A percentile compares a stretch with the other conserved stretches of the same genome.
These are phyloP conservation scores for Metallyticus violacea DNA, from an alignment of 2,888 invertebrate genomes.

Conservation along the genomic window DNA sequence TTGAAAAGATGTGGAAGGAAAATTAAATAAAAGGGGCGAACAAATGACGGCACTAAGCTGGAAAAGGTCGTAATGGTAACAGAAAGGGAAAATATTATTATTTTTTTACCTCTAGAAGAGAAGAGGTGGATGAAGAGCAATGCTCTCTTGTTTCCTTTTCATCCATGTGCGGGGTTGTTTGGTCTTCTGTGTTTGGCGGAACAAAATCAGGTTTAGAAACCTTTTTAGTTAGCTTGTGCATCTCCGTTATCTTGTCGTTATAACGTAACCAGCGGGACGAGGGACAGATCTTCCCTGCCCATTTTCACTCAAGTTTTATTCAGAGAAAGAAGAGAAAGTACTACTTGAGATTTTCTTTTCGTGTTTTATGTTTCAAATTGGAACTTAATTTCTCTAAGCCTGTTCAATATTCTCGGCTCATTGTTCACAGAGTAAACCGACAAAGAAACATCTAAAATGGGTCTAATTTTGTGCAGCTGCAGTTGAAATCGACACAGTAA, in stretches of 20 bases:
- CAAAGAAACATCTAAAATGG: too few relatives aligned
- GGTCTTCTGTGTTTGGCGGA: background rate
- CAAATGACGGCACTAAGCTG: background rate
- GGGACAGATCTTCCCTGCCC: background rate
- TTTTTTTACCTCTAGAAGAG: background rate
- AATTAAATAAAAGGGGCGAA: conserved; percentile 3
- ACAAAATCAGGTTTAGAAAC: background rate
- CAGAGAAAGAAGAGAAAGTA: too few relatives aligned
- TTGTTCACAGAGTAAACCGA: too few relatives aligned
- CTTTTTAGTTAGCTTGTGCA: background rate
- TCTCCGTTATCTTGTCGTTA: background rate
- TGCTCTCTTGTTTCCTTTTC: background rate
- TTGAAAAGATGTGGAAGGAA: background rate
- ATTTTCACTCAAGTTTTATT: background rate
- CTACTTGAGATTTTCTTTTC: too few relatives aligned
- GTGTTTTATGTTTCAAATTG: too few relatives aligned
- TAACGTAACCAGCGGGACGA: background rate
- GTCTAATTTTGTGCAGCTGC: too few relatives aligned
- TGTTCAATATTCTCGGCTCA: too few relatives aligned
- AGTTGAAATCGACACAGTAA: too few relatives aligned
- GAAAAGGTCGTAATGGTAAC: background rate
- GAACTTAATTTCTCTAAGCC: too few relatives aligned
- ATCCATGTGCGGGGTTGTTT: background rate
- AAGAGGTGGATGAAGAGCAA: too few relatives aligned
- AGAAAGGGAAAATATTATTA: background rate